Percentiles rank a stretch among this genome's conserved stretches.
Conservation (phyloP, 2,797 vertebrate species). For the Phylloscopus collybita region DNA sequence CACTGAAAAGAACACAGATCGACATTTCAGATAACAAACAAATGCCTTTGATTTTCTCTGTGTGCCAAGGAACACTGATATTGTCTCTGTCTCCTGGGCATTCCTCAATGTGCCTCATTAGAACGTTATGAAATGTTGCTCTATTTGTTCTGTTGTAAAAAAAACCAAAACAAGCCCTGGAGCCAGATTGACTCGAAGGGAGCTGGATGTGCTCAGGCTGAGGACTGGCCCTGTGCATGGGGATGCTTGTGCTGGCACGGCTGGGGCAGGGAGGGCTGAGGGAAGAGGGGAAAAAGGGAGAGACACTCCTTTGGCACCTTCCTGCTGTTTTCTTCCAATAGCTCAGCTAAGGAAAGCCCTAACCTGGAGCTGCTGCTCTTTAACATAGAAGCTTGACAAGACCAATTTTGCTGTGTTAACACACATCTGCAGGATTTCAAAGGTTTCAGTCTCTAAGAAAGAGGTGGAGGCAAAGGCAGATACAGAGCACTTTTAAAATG, state of each 20-base stretch:
- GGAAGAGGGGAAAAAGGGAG: neutral
- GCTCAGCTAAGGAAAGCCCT: neutral
- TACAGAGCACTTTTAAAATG: neutral
- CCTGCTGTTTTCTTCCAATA: neutral
- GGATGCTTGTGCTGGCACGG: neutral
- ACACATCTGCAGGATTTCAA: neutral
- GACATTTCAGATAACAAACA: constrained; percentile 54
- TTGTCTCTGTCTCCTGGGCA: constrained; percentile 56
- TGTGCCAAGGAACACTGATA: constrained; percentile 50
- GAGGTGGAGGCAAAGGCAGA: neutral
- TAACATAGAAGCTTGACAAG: rapidly evolving
- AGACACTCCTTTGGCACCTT: neutral
- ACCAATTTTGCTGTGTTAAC: neutral
- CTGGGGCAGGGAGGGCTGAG: neutral
- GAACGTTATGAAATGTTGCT: constrained; percentile 35
- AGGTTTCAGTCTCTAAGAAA: neutral
- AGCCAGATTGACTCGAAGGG: neutral
- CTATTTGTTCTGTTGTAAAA: constrained; percentile 35
- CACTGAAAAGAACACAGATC: constrained; percentile 26
- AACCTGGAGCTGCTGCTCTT: neutral
- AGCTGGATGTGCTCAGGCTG: neutral
- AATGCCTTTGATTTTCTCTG: constrained; percentile 58
- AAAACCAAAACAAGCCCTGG: constrained; percentile 34
- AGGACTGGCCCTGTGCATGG: neutral
- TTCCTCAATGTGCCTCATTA: constrained; percentile 52